Evolutionary conservation across 64 coral and sea anemone genomes (phyloP).

Genomic region (Exaiptasia diaphana): DNA sequence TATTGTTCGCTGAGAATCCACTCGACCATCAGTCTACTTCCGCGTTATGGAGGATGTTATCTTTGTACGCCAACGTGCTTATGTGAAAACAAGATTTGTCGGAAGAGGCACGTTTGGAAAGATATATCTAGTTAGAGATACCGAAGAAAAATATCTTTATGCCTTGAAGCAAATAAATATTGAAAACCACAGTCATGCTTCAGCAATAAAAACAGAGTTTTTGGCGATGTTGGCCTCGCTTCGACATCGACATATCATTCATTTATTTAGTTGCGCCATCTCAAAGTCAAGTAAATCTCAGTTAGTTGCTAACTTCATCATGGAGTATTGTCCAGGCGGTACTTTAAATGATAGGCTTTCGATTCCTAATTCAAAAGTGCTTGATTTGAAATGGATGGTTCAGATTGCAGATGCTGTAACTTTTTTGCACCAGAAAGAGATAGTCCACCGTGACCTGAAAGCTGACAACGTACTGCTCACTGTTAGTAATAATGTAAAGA

Average conservation of each 20-base stretch:
- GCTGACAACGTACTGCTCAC: slow-evolving; percentile 34
- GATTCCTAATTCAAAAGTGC: not conserved
- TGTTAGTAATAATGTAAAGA: not conserved
- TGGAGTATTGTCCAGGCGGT: slow-evolving; percentile 42
- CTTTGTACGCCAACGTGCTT: not conserved
- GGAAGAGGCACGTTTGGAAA: slow-evolving; percentile 14
- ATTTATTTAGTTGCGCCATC: slow-evolving; percentile 27
- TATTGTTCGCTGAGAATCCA: no score
- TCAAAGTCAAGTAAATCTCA: not conserved
- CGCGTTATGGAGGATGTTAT: not conserved
- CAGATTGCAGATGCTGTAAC: slow-evolving; percentile 23
- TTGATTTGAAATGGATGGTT: slow-evolving; percentile 36
- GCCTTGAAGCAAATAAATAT: slow-evolving; percentile 41
- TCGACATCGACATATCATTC: slow-evolving; percentile 4
- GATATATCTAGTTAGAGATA: not conserved
- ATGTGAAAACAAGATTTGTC: slow-evolving; percentile 2
- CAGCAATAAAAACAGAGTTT: slow-evolving; percentile 6
- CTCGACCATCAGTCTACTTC: no score
- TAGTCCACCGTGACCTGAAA: slow-evolving; percentile 38
- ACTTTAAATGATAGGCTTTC: slow-evolving; percentile 17
- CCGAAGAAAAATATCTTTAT: slow-evolving; percentile 13
- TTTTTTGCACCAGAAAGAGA: slow-evolving; percentile 1
- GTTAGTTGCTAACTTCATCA: slow-evolving; percentile 29
- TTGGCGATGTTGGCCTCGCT: slow-evolving; percentile 19
- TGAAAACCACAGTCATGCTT: slow-evolving; percentile 2